Conservation (phyloP, 1,140 invertebrate species). For the Holcopasites calliopsidis region DNA sequence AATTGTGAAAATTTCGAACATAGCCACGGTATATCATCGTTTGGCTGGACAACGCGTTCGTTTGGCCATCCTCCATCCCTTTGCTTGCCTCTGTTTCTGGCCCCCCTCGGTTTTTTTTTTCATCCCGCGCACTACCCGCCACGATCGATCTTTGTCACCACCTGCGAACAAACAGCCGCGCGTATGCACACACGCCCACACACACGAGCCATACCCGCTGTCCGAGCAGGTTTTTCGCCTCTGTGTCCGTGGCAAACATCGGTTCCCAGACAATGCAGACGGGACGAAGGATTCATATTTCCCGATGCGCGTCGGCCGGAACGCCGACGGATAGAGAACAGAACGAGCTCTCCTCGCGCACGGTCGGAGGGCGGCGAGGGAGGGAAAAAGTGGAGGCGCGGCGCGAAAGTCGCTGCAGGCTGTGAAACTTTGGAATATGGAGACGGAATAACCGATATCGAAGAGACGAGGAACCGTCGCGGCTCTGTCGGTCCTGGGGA, state of each 20-base stretch:
- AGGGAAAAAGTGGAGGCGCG: constrained; percentile 19
- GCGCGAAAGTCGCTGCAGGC: constrained; percentile 55
- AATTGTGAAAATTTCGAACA: constrained; percentile 51
- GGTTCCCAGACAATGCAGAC: constrained; percentile 59
- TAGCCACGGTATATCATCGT: constrained; percentile 47
- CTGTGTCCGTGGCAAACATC: constrained; percentile 44
- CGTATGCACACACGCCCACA: constrained; percentile 3
- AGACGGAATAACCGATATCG: constrained; percentile 58
- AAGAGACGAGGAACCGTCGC: constrained; percentile 29
- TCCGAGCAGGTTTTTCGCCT: constrained; percentile 20
- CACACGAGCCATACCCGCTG: not conserved
- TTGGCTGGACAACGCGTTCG: constrained; percentile 36
- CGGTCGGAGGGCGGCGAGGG: too few relatives aligned
- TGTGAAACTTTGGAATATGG: constrained; percentile 59
- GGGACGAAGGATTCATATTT: constrained; percentile 65
- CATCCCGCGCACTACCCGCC: constrained; percentile 19
- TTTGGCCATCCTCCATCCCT: not conserved
- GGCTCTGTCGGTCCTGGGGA: not conserved
- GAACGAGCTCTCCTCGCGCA: not conserved
- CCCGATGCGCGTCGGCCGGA: constrained; percentile 47
- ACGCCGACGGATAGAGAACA: not conserved
- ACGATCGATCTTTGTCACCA: constrained; percentile 57
- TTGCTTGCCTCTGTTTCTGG: not conserved
- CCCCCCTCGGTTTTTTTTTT: not conserved
- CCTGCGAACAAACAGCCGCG: constrained; percentile 38